Base-by-base conservation (phyloP, 2,113 vertebrate species). In the Peromyscus californicus region DNA sequence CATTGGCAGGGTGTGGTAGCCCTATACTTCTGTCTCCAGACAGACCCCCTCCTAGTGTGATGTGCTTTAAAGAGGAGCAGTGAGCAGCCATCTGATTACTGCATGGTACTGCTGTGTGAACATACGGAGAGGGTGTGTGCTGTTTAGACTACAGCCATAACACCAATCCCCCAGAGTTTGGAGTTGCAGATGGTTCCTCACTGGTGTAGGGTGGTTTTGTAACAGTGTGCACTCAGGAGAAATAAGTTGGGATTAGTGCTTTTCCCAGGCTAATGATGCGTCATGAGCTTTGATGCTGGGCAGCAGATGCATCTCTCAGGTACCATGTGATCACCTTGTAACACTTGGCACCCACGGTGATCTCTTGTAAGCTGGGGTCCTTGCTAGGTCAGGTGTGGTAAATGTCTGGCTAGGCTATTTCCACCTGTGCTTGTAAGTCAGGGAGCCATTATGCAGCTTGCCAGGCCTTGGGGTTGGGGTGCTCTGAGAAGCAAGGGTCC, bases 121-220 rank as follows among this genome's bases (percentile, higher is more conserved):
- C 4, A 1, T 15, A 1, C 4, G 36, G 19, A 48, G 69, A 9
- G 11, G 31, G 45, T 17, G 3, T 72, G 33, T 70, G 85, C 7
- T 10, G 10, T 21, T 21, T 9, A 11, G 45, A 12, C 22, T 0
- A 3, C 12, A 39, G 7, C 74, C 2, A 0, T 5, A 4, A 7
- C 4, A 1, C 2, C 42, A 3, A 42, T 42, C 9, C 16, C 17
- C 22, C 12, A 1, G 7, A 5, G 13, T 29, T 70, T 21, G 5
- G 59, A 7, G 13, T 70, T 10, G 36, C 19, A 29, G 29, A 21
- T 5, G 10, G 51, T 42, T 67, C 54, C 4, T 61, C 10, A 3
- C 51, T 91, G 19, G 33, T 39, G 4, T 48, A 7, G 3, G 4
- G 24, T 19, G 31, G 3, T 17, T 42, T 11, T 54, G n/a, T 24